phyloP scores from a whole-genome alignment of 2,797 vertebrate species.

The Myripristis jacobus region DNA sequence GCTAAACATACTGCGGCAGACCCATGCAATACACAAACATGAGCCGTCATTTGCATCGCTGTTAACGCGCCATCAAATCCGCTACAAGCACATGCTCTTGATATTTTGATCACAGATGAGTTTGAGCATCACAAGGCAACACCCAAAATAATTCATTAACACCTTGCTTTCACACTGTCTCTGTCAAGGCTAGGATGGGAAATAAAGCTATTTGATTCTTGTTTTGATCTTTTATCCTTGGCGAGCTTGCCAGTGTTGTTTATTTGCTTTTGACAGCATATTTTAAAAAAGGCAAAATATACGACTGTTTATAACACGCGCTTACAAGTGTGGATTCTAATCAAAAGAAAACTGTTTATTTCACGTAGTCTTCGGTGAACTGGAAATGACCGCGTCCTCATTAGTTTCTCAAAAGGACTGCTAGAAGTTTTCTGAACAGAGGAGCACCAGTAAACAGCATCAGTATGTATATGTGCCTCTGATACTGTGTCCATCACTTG shows the following conservation, averaged over 20 bases:
- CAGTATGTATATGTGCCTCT: neutral
- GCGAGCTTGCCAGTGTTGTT: constrained; percentile 35
- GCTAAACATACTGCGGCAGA: constrained; percentile 15
- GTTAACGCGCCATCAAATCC: neutral
- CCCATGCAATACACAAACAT: constrained; percentile 9
- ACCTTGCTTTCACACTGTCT: neutral
- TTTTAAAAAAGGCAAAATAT: constrained; percentile 24
- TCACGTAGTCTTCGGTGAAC: constrained; percentile 10
- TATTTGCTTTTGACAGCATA: constrained; percentile 45
- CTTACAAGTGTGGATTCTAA: constrained; percentile 12
- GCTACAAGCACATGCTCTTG: neutral
- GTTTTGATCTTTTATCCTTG: constrained; percentile 31
- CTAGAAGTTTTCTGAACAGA: neutral
- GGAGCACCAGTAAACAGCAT: neutral
- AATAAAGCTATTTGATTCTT: neutral
- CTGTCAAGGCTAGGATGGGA: constrained; percentile 2
- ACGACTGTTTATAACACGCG: constrained; percentile 11
- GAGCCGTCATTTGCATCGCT: neutral
- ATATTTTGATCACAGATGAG: constrained; percentile 37
- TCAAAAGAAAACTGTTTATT: constrained; percentile 36
- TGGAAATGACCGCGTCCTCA: constrained; percentile 22
- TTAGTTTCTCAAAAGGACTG: constrained; percentile 14
- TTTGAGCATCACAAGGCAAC: constrained; percentile 26
- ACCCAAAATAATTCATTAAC: constrained; percentile 38
- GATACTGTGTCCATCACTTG: neutral